Evolutionary conservation across 1,140 invertebrate genomes (phyloP).

Genomic region (Neodiprion lecontei): DNA sequence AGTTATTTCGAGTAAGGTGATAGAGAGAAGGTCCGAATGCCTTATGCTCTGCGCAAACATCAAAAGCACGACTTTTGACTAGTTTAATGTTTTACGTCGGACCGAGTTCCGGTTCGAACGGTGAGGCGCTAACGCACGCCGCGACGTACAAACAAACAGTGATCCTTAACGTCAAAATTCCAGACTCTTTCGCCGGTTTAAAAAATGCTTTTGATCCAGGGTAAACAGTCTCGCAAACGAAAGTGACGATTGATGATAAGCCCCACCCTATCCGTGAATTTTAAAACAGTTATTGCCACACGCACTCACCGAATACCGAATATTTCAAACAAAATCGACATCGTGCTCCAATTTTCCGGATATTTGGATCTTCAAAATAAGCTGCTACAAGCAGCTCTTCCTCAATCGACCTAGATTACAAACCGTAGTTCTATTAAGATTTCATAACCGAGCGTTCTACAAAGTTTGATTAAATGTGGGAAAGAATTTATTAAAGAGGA

Average conservation of each 20-base stretch:
- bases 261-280: no score
- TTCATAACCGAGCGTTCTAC: no score
- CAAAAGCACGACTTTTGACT: background rate
- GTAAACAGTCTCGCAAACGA: background rate
- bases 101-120: background rate
- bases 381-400: no score
- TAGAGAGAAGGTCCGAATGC: background rate
- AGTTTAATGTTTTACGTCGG: background rate
- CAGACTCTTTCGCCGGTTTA: background rate
- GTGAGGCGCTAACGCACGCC: background rate
- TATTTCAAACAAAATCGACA: no score
- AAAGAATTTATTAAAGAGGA: no score
- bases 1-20: conserved; percentile 2
- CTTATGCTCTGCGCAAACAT: background rate
- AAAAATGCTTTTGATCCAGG: background rate
- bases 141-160: background rate
- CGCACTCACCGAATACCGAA: no score
- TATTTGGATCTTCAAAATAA: no score
- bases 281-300: no score
- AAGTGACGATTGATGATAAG: background rate
- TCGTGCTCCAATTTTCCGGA: no score
- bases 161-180: background rate
- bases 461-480: no score
- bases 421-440: no score
- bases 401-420: no score